These are phyloP conservation scores for Melanotaenia duboulayi DNA, from an alignment of 2,113 vertebrate species.

Conservation along the genomic window DNA sequence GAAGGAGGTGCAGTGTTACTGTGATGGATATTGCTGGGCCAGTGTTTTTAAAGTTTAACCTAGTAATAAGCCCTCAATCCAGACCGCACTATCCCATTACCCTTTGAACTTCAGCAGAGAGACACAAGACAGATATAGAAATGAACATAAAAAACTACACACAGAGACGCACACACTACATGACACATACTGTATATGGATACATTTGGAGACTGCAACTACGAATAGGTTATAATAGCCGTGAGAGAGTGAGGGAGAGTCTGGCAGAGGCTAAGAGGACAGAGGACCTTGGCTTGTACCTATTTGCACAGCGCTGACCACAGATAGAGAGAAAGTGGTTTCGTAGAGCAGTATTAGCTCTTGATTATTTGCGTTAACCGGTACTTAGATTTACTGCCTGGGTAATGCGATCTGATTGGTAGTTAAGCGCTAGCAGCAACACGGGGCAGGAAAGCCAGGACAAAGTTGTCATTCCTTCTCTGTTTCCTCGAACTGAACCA, in stretches of 20 bases:
- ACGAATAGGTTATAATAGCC: conserved; percentile 42
- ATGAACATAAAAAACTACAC: conserved; percentile 22
- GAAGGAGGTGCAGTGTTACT: conserved; percentile 53
- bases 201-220: conserved; percentile 33
- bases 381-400: conserved; percentile 80
- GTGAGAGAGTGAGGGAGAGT: conserved; percentile 43
- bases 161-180: conserved; percentile 6
- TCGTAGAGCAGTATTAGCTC: conserved; percentile 74
- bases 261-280: conserved; percentile 45
- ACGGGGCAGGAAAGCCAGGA: conserved; percentile 75
- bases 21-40: conserved; percentile 47
- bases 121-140: conserved; percentile 32
- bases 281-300: conserved; percentile 47
- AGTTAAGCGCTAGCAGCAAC: conserved; percentile 83
- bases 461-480: conserved; percentile 73
- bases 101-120: conserved; percentile 55
- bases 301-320: conserved; percentile 73
- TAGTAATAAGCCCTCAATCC: conserved; percentile 71
- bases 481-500: conserved; percentile 78
- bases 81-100: conserved; percentile 57
- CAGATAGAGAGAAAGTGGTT: conserved; percentile 77
- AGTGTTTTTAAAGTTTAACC: conserved; percentile 67
- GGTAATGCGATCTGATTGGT: conserved; percentile 79
- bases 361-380: conserved; percentile 79
- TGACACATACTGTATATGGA: conserved; percentile 29